phyloP scores from a whole-genome alignment of 2,888 invertebrate species.

The Rhodophaea formosa region DNA sequence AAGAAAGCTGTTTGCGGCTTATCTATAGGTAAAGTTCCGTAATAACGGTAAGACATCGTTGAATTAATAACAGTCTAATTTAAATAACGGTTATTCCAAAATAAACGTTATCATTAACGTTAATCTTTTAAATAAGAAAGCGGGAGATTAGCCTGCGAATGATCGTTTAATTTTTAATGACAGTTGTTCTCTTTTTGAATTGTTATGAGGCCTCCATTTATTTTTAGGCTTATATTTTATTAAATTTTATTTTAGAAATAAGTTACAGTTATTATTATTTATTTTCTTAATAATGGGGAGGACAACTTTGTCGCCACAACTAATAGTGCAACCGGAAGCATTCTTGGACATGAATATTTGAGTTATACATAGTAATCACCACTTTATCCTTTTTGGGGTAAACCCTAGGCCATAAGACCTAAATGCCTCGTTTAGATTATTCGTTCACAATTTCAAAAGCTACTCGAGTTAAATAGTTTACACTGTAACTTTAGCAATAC shows the following conservation, averaged over 20 bases:
- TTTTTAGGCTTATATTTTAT: too few relatives aligned
- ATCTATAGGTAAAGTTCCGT: slow-evolving; percentile 26
- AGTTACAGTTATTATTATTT: too few relatives aligned
- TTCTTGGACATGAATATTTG: too few relatives aligned
- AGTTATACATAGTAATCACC: too few relatives aligned
- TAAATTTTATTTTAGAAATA: too few relatives aligned
- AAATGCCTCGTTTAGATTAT: too few relatives aligned
- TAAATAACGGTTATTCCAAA: slow-evolving; percentile 24
- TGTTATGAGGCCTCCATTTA: background rate
- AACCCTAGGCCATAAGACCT: too few relatives aligned
- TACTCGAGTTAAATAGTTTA: background rate
- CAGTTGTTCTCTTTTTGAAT: background rate
- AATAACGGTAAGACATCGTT: slow-evolving; percentile 25
- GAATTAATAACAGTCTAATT: slow-evolving; percentile 29
- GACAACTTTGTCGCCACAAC: too few relatives aligned
- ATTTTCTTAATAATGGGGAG: too few relatives aligned
- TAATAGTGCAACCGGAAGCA: too few relatives aligned
- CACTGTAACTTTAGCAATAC: slow-evolving; percentile 2
- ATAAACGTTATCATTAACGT: slow-evolving; percentile 27
- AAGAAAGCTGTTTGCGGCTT: slow-evolving; percentile 22
- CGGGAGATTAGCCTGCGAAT: slow-evolving; percentile 18
- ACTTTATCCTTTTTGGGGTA: too few relatives aligned
- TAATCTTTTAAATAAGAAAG: slow-evolving; percentile 22
- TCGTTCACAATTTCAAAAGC: background rate
- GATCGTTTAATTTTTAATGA: slow-evolving; percentile 12